These are phyloP conservation scores for Muschampia plurimacula DNA, from an alignment of 2,888 invertebrate species.

Conservation along the genomic window DNA sequence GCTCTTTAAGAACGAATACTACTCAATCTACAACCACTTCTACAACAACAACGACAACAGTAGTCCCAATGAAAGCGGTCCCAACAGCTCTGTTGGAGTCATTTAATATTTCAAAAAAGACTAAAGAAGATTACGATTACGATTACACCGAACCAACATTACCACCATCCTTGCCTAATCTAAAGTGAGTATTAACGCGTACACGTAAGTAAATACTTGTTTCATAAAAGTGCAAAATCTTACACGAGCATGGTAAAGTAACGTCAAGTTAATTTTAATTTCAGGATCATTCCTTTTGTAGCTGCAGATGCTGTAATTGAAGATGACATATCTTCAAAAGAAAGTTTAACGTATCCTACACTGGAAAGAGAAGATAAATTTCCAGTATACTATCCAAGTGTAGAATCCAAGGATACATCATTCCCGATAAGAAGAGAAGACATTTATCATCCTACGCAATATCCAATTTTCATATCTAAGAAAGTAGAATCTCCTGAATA, in stretches of 20 bases:
- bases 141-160: slow-evolving; percentile 90
- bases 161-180: slow-evolving; percentile 93
- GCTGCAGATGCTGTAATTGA: slow-evolving; percentile 93
- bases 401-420: slow-evolving; percentile 56
- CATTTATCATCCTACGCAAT: slow-evolving; percentile 67
- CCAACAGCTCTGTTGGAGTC: slow-evolving; percentile 60
- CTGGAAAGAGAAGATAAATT: slow-evolving; percentile 74
- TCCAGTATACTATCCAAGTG: slow-evolving; percentile 71
- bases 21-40: slow-evolving; percentile 56
- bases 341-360: slow-evolving; percentile 62
- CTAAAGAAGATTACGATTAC: slow-evolving; percentile 87
- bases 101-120: slow-evolving; percentile 83
- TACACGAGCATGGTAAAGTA: background rate
- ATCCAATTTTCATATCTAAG: slow-evolving; percentile 71
- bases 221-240: slow-evolving; percentile 1
- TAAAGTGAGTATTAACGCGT: slow-evolving; percentile 83
- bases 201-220: background rate
- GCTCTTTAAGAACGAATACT: slow-evolving; percentile 78
- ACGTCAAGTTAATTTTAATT: slow-evolving; percentile 50
- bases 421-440: slow-evolving; percentile 67
- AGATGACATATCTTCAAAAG: slow-evolving; percentile 73
- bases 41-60: slow-evolving; percentile 35
- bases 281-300: slow-evolving; percentile 94
- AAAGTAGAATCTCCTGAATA: slow-evolving; percentile 58
- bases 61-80: slow-evolving; percentile 62